Evolutionary conservation across 92 coral and sea anemone species (phyloP), one percentile per base, ranked within the genome.

Genomic region (Epizoanthus scotinus): DNA sequence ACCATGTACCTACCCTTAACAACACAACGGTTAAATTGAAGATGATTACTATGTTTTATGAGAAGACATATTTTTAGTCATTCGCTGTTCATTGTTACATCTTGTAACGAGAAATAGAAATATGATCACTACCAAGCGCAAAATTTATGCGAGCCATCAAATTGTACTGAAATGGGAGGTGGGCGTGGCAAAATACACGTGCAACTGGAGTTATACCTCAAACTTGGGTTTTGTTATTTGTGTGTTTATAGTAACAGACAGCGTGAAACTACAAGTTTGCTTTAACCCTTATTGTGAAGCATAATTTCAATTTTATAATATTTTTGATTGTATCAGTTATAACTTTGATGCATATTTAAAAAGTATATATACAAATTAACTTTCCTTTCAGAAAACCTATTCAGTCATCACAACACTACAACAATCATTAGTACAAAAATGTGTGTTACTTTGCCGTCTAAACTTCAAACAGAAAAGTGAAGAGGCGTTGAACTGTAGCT

Each of bases 281-380:
- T 31, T 59, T 58, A 21, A 22, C 29, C 40, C 10, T 31, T 34
- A 75, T 75, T 75, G 68, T 75, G 42, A 22, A n/a, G 10, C 22
- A 6, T 75, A 18, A 59, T n/a, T n/a, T 75, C 68, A 75, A 75
- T 58, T 75, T 75, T 34, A 12, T 38, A 75, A 54, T 59, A 42
- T 31, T 56, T 67, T 28, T 10, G 63, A 58, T 75, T 75, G 68
- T 59, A 58, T 75, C 81, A 26, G 47, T 59, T 58, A 20, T 75
- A 38, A 40, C 9, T n/a, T 59, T 75, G 17, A 24, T 50, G 42
- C 81, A 75, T 31, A n/a, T 36, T 75, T 57, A 36, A 22, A 20
- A 75, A 75, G 40, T 12, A 31, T 24, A 24, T 54, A 75, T 59
- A 25, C 49, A 22, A 75, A 75, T 75, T 75, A 75, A 75, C 17